Percentiles rank a stretch among this genome's conserved stretches.
phyloP scores from a whole-genome alignment of 2,888 invertebrate species.

The Invenusta paracnida region DNA sequence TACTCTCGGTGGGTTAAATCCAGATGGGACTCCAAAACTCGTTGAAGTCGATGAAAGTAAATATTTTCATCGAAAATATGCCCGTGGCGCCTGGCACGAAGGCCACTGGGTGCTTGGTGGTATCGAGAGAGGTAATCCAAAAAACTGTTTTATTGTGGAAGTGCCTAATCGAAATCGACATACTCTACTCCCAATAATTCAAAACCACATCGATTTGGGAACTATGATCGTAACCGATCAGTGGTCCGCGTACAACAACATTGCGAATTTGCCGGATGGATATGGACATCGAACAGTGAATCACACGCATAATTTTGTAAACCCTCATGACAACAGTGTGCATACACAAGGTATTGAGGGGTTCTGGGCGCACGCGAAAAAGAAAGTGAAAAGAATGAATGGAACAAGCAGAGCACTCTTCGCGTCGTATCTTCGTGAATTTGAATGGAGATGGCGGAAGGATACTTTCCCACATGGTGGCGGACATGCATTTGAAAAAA shows the following conservation, averaged over 20 bases:
- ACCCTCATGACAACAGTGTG: constrained; percentile 13
- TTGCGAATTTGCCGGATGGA: constrained; percentile 13
- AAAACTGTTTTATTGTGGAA: constrained; percentile 20
- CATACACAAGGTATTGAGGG: constrained; percentile 23
- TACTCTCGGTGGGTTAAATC: constrained; percentile 30
- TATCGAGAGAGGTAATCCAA: not conserved
- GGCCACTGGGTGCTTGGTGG: constrained; percentile 37
- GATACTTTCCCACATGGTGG: constrained; percentile 32
- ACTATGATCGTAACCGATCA: constrained; percentile 25
- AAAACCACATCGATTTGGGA: constrained; percentile 14
- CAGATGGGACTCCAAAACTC: not conserved
- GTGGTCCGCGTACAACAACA: constrained; percentile 20
- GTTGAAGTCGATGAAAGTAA: constrained; percentile 26
- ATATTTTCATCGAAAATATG: constrained; percentile 36
- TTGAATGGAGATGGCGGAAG: constrained; percentile 36
- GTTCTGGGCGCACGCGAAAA: constrained; percentile 16
- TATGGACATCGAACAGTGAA: constrained; percentile 28
- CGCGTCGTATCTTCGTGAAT: not conserved
- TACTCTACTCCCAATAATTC: constrained; percentile 31
- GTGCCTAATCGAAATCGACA: constrained; percentile 1
- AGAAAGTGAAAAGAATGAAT: constrained; percentile 30
- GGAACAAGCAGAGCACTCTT: constrained; percentile 19
- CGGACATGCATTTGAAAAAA: constrained; percentile 26
- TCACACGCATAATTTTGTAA: not conserved
- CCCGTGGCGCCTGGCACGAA: constrained; percentile 27